These are phyloP conservation scores for Pica pica DNA, from an alignment of 2,113 vertebrate species.

Conservation along the genomic window DNA sequence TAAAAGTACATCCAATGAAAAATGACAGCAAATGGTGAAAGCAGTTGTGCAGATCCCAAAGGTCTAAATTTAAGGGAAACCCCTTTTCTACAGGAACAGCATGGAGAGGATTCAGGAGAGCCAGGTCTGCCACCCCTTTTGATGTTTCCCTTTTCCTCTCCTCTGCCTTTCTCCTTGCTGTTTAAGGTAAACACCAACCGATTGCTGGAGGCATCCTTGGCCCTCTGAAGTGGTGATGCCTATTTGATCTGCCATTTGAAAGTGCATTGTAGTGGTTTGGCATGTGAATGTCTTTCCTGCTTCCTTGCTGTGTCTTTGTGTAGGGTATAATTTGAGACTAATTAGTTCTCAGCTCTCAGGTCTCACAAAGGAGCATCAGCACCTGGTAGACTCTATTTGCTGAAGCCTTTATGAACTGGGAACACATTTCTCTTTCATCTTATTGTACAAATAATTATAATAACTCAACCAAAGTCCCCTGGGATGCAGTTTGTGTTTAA, in stretches of 20 bases:
- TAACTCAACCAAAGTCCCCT: neutral
- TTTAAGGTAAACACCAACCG: neutral
- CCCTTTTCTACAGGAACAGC: neutral
- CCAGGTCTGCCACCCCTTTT: neutral
- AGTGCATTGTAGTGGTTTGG: neutral
- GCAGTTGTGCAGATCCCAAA: neutral
- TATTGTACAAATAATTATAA: slow-evolving; percentile 4
- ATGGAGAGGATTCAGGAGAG: neutral
- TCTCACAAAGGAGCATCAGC: slow-evolving; percentile 12
- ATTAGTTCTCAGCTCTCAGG: slow-evolving; percentile 41
- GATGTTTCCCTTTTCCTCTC: neutral
- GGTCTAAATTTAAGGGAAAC: neutral
- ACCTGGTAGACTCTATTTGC: slow-evolving; percentile 12
- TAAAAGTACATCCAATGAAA: neutral
- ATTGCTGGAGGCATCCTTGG: neutral
- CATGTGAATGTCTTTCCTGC: neutral
- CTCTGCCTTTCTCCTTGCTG: neutral
- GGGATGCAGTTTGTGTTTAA: neutral
- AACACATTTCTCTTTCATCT: neutral
- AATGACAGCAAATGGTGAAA: neutral
- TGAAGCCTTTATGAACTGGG: neutral
- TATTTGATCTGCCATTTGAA: slow-evolving; percentile 6
- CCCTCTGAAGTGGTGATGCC: neutral
- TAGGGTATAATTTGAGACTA: slow-evolving; percentile 13
- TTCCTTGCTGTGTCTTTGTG: slow-evolving; percentile 14